These are phyloP conservation scores for Strix aluco DNA, from an alignment of 2,113 vertebrate species.

Conservation along the genomic window DNA sequence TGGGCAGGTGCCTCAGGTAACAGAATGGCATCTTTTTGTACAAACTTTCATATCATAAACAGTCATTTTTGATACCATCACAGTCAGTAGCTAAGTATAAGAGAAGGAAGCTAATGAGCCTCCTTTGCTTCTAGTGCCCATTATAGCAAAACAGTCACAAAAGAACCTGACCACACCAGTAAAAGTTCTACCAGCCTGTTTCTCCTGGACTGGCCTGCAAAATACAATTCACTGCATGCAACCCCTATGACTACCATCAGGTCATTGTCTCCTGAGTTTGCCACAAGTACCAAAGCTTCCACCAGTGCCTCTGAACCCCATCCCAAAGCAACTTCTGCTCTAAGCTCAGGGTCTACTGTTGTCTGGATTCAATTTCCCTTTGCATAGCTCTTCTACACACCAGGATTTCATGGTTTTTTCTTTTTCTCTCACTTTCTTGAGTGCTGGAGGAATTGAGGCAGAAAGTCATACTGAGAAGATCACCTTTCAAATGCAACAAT, in stretches of 20 bases:
- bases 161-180: neutral
- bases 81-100: neutral
- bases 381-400: neutral
- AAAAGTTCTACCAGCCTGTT: neutral
- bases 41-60: neutral
- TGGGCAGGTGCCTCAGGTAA: neutral
- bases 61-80: neutral
- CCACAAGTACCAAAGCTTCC: neutral
- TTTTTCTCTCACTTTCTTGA: neutral
- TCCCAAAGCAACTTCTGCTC: neutral
- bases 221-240: neutral
- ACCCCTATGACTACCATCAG: fast-evolving
- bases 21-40: neutral
- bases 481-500: neutral
- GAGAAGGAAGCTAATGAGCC: neutral
- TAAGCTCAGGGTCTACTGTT: neutral
- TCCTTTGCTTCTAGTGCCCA: neutral
- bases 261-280: neutral
- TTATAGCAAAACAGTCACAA: neutral
- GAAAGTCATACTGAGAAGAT: neutral
- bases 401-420: neutral
- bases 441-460: neutral
- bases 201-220: neutral
- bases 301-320: neutral
- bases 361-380: neutral